Base-by-base conservation (phyloP, 2,797 vertebrate genomes). In the Hippocampus kuda region DNA sequence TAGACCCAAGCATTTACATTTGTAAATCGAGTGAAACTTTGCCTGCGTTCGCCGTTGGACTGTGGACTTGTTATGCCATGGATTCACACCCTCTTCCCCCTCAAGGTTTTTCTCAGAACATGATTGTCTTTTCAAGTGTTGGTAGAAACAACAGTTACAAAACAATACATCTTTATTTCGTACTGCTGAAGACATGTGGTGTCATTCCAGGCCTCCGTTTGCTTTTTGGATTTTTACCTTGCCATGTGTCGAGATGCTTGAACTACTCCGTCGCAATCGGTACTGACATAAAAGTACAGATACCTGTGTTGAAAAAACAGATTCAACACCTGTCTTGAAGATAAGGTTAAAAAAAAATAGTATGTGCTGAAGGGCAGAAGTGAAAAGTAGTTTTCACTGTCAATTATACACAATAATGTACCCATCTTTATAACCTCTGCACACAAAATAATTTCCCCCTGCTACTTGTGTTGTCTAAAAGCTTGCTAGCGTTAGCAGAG, bases 21-120 rank as follows among this genome's bases (percentile, higher is more conserved):
- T 72, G 53, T 64, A 73, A 72, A n/a, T 68, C 56, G 72, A 80
- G 71, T 73, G 79, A 85, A 84, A 87, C 86, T 79, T 66, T 70
- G 70, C 66, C 34, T 22, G 57, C 61, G 65, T 53, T 48, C 64
- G 30, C 70, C 59, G 63, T 68, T 16, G 30, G 11, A 30, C 57
- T 60, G 30, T 18, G 8, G 42, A 30, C 20, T 27, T 38, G 62
- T 83, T 86, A 69, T 15, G 69, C 77, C 79, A 85, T 78, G 68
- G 15, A 27, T 53, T 76, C 69, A 79, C 76, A 65, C 78, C 71
- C 64, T 67, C 71, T 46, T 70, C 26, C 70, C 66, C 46, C 0
- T 60, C 66, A 63, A 64, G 67, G 65, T 38, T 66, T 46, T 57
- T 65, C 65, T 26, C 59, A 68, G 67, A n/a, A 22, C 20, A 68